Evolutionary conservation across 1,140 invertebrate genomes (phyloP), one percentile per base, ranked within the genome.

Genomic region (Drosophila auraria): DNA sequence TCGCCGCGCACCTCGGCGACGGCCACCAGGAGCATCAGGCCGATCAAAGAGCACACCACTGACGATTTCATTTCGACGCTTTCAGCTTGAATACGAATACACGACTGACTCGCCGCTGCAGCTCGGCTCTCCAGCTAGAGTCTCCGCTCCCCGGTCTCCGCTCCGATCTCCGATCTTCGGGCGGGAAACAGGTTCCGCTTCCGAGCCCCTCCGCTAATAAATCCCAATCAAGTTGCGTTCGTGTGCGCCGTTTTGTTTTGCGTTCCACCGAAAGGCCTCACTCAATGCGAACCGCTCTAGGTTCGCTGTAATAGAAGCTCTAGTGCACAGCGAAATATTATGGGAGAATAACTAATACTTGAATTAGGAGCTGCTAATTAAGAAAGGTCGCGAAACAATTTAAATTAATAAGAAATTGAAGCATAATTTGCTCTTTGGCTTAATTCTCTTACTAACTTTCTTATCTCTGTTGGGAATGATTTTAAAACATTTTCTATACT

Each of bases 1-100:
- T 91, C 91, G 36, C 47, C 78, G 0, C 51, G 62, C 0, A 71
- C 76, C 12, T 70, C 45, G 27, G 45, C 61, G 0, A 57, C 47
- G 30, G 57, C 73, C 23, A 60, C 53, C 20, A 83, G 47, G 47
- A 82, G 44, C 15, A 82, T n/a, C 56, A 90, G 47, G 11, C 59
- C 78, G 27, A 89, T n/a, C 51, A 82, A 8, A 2, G 69, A 80
- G 38, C 47, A 63, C 47, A 87, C 54, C 15, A 80, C 30, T 11
- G 42, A 54, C 30, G 80, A 57, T 49, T 83, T 87, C 83, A 87
- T 87, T 23, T 56, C 25, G 68, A 74, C 71, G 42, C 33, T 77
- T 60, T 42, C 36, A 58, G 40, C 12, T 59, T 50, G 33, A 20
- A 65, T 56, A 51, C 54, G 33, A 20, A 65, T 56, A 51, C 54